Evolutionary conservation across 2,888 invertebrate genomes (phyloP), one percentile per base, ranked within the genome.

Genomic region (Melanotus villosus): DNA sequence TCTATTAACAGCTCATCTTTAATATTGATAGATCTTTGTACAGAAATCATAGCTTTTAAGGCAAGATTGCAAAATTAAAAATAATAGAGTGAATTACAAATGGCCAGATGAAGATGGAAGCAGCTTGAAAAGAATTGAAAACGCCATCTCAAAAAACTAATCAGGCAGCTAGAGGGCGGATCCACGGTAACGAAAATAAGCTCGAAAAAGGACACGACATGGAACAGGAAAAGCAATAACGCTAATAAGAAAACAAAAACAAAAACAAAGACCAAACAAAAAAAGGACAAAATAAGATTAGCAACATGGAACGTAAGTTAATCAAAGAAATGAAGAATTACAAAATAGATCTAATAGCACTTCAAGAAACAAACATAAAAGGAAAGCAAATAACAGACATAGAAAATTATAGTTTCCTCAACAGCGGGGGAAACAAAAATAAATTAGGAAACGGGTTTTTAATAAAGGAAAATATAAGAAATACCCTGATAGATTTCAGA

Each of bases 351-450:
- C 41, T 41, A 41, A 16, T 41, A 41, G n/a, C 16, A 41, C 16
- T 41, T 5, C 41, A 41, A 16, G 41, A 41, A 16, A 41, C 16
- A 41, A 41, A 41, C 41, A 41, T 41, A 41, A 41, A 41, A 41
- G 41, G 41, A 41, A 41, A 16, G 5, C 12, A 41, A 41, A 16
- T 41, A 41, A 16, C 41, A 12, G 16, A 41, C 16, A 41, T 41
- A 41, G 41, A 41, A 41, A 9, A 12, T 16, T 41, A 41, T 16
- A 41, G 14, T 5, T 41, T 41, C 16, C 41, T 41, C 16, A 41
- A 41, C 16, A 41, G 16, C 14, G 41, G 41, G 14, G 41, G 41
- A 16, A 16, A 41, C 14, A 41, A 41, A 41, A 41, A 41, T 16
- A 41, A 16, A 16, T 12, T 41, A 16, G 41, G 41, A 16, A 41